phyloP scores from a whole-genome alignment of 2,113 vertebrate genomes.

The Callipepla squamata region DNA sequence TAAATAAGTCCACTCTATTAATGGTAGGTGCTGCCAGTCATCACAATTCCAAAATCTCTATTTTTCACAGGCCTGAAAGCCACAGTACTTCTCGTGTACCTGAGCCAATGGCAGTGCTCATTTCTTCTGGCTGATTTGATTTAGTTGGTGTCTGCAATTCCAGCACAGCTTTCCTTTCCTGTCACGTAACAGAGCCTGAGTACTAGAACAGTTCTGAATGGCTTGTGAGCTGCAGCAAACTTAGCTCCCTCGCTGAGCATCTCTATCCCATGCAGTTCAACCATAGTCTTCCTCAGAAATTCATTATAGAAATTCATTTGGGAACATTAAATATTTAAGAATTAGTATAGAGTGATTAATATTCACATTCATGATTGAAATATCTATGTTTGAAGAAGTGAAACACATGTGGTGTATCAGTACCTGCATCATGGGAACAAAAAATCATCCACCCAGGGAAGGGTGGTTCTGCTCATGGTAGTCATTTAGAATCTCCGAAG shows the following conservation, averaged over 20 bases:
- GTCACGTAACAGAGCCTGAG: neutral
- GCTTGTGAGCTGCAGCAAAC: neutral
- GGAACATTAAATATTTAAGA: neutral
- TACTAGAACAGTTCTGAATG: neutral
- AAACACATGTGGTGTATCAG: accelerated
- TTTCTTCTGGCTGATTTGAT: neutral
- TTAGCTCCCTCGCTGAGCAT: neutral
- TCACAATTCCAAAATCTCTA: neutral
- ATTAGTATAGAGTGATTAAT: neutral
- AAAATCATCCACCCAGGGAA: neutral
- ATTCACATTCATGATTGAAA: neutral
- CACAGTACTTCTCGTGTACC: accelerated
- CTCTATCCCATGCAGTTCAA: neutral
- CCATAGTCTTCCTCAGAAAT: neutral
- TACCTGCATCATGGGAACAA: neutral
- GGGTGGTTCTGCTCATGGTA: neutral
- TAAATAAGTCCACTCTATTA: neutral
- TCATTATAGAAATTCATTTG: neutral
- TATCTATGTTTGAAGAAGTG: neutral
- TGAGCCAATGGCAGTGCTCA: neutral
- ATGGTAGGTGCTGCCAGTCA: neutral
- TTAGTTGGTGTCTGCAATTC: neutral
- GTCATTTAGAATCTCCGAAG: too few relatives aligned
- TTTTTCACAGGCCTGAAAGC: neutral
- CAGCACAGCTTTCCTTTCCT: neutral